phyloP scores from a whole-genome alignment of 2,113 vertebrate species.

The Empidonax alnorum region DNA sequence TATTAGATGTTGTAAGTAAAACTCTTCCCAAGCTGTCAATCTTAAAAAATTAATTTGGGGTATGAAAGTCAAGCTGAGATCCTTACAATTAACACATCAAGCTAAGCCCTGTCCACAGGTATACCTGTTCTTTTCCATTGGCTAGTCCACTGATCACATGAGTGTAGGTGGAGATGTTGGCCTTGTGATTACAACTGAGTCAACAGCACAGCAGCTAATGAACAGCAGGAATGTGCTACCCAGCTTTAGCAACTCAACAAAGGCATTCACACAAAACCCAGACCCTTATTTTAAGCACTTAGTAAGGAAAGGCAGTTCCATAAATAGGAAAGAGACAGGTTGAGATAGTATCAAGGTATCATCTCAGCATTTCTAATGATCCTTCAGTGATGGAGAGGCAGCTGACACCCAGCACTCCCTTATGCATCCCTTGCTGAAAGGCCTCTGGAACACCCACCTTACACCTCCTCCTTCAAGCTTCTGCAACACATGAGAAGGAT shows the following conservation, averaged over 20 bases:
- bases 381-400: not conserved
- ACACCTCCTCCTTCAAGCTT: not conserved
- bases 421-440: not conserved
- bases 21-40: not conserved
- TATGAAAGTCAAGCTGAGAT: not conserved
- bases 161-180: not conserved
- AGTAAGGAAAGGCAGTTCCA: not conserved
- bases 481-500: not conserved
- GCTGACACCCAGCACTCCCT: not conserved
- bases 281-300: not conserved
- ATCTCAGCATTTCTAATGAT: not conserved
- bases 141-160: fast-evolving
- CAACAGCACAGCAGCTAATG: not conserved
- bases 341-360: not conserved
- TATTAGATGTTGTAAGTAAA: not conserved
- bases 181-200: not conserved
- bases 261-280: not conserved
- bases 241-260: fast-evolving
- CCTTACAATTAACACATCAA: not conserved
- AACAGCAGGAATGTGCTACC: not conserved
- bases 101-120: not conserved
- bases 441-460: not conserved
- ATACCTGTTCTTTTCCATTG: not conserved
- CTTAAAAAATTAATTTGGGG: not conserved
- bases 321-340: fast-evolving